phyloP scores from a whole-genome alignment of 1,140 invertebrate species.

The Drosophila rufa region DNA sequence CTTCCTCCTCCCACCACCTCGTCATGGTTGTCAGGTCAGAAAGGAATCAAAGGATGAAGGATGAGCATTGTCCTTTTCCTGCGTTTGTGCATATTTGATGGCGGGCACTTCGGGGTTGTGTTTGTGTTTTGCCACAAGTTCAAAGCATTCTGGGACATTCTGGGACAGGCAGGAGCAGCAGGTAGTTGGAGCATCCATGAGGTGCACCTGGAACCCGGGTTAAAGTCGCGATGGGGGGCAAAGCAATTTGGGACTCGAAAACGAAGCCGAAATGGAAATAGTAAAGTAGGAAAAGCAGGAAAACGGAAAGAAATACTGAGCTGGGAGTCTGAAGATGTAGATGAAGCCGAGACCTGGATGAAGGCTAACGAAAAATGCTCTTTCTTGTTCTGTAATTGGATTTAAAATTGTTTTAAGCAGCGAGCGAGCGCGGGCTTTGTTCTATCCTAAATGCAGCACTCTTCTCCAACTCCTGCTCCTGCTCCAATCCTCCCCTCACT shows the following conservation, averaged over 20 bases:
- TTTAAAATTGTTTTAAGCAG: slow-evolving; percentile 80
- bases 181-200: slow-evolving; percentile 24
- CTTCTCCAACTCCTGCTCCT: background rate
- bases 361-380: slow-evolving; percentile 73
- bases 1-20: background rate
- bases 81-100: slow-evolving; percentile 70
- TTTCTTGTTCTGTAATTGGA: slow-evolving; percentile 78
- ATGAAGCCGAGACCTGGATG: slow-evolving; percentile 43
- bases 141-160: slow-evolving; percentile 13
- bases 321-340: slow-evolving; percentile 35
- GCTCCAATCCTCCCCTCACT: background rate
- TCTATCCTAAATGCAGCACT: slow-evolving; percentile 57
- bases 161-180: slow-evolving; percentile 25
- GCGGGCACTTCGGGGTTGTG: slow-evolving; percentile 57
- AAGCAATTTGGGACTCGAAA: slow-evolving; percentile 68
- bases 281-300: slow-evolving; percentile 61
- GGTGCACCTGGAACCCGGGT: slow-evolving; percentile 28
- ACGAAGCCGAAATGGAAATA: slow-evolving; percentile 88
- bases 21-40: slow-evolving; percentile 28
- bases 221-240: slow-evolving; percentile 54
- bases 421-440: slow-evolving; percentile 45
- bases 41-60: slow-evolving; percentile 1
- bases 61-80: slow-evolving; percentile 62
- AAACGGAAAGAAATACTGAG: slow-evolving; percentile 87
- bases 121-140: slow-evolving; percentile 43